phyloP scores from a whole-genome alignment of 2,888 invertebrate species.

The Copidosoma aretas region DNA sequence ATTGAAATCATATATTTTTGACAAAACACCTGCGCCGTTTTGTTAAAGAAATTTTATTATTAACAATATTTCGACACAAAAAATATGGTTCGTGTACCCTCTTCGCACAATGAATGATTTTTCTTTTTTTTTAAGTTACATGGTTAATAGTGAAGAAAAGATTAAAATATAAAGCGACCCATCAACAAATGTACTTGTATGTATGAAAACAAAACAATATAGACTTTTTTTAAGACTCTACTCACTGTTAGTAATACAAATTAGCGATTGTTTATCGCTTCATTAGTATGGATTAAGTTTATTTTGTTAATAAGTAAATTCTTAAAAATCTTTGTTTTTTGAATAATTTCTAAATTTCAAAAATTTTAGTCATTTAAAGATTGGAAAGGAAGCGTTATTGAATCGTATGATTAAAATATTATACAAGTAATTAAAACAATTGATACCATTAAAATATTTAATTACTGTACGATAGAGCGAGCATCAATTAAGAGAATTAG shows the following conservation, averaged over 20 bases:
- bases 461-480: conserved; percentile 14
- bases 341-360: too few species aligned
- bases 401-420: conserved; percentile 21
- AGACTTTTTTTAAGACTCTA: too few species aligned
- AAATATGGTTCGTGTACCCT: conserved; percentile 56
- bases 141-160: conserved; percentile 16
- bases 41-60: conserved; percentile 40
- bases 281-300: too few species aligned
- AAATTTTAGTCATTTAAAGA: not conserved
- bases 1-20: conserved; percentile 17
- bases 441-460: conserved; percentile 22
- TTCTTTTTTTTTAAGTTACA: conserved; percentile 18
- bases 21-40: conserved; percentile 46
- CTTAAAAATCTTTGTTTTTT: too few species aligned
- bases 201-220: too few species aligned
- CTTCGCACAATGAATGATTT: conserved; percentile 52
- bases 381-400: not conserved
- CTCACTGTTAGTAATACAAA: too few species aligned
- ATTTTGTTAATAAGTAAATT: too few species aligned
- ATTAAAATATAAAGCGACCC: conserved; percentile 10
- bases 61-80: conserved; percentile 30
- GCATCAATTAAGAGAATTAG: conserved; percentile 17
- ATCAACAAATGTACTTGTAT: too few species aligned
- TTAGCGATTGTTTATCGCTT: too few species aligned
- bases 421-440: conserved; percentile 23